These are phyloP conservation scores for Hydriomena furcata DNA, from an alignment of 2,888 invertebrate species.

Conservation along the genomic window DNA sequence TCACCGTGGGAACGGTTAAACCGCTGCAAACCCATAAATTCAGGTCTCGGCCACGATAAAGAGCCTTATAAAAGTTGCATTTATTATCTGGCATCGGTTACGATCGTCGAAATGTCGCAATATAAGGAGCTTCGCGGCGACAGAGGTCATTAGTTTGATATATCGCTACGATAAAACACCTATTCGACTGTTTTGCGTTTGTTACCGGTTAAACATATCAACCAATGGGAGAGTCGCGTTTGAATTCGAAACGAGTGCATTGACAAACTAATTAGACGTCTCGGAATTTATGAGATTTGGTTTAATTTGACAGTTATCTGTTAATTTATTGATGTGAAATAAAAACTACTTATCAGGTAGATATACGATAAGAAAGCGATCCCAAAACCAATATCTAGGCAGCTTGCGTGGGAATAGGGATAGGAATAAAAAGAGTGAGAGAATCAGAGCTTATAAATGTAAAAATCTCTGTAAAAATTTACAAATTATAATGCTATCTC, in stretches of 20 bases:
- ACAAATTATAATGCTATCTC: too few relatives aligned
- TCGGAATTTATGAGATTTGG: conserved; percentile 30
- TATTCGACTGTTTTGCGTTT: conserved; percentile 41
- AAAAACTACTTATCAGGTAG: neutral
- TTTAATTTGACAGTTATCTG: conserved; percentile 32
- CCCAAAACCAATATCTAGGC: too few relatives aligned
- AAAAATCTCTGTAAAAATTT: too few relatives aligned
- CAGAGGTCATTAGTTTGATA: conserved; percentile 63
- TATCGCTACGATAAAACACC: conserved; percentile 52
- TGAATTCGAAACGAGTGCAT: conserved; percentile 31
- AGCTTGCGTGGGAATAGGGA: too few relatives aligned
- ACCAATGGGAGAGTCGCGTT: conserved; percentile 32
- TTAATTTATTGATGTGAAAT: conserved; percentile 20
- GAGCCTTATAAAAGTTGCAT: conserved; percentile 68
- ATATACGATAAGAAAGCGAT: neutral
- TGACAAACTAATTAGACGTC: conserved; percentile 35
- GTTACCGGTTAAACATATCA: conserved; percentile 33
- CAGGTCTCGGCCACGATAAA: conserved; percentile 56
- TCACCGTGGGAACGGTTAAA: conserved; percentile 64
- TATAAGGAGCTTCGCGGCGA: conserved; percentile 51
- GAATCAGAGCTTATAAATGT: too few relatives aligned
- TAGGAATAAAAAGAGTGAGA: too few relatives aligned
- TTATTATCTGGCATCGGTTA: conserved; percentile 60
- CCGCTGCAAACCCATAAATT: conserved; percentile 61
- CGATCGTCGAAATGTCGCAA: conserved; percentile 51